Base-by-base conservation (phyloP, 2,797 vertebrate species). In the Vespertilio murinus region DNA sequence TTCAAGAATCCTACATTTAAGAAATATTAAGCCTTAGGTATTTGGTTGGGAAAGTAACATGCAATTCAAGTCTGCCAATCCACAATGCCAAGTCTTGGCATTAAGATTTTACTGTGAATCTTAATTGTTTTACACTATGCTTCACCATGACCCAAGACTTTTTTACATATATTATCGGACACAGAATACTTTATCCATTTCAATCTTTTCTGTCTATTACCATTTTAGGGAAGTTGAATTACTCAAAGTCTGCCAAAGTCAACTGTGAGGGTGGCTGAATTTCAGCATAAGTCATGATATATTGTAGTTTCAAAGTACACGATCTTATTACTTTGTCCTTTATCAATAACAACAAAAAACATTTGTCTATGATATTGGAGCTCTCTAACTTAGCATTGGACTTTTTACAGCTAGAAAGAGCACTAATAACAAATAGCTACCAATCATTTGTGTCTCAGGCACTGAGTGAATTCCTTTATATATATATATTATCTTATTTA, bases 101-200 rank as follows among this genome's bases (percentile, higher is more conserved):
- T 40, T 91, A 38, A 67, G 42, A 91, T 54, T 86, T 59, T 86
- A 75, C 23, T 77, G n/a, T 83, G 56, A 81, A 88, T 90, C 9
- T 67, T 17, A 91, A 67, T 13, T 90, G 12, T 20, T 89, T 88
- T 42, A 75, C 95, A 80, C 52, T 88, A 10, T 52, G 67, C 71
- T 94, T 94, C 28, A n/a, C 40, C 5, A 8, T 67, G 38, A 88
- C 23, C 79, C 3, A 56, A 49, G 25, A 49, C 11, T 52, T 42
- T 42, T 42, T 42, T 42, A 42, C 11, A 42, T 42, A 42, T 42
- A 42, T 42, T 42, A n/a, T 35, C 65, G 13, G 22, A 28, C 25
- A 78, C 52, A 94, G 12, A 65, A 81, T 61, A 56, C 3, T 91
- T 49, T 22, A 78, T 77, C 81, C 22, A 70, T 78, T 94, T 93